Conservation (phyloP, 1,140 invertebrate genomes). For the Antheraea pernyi region DNA sequence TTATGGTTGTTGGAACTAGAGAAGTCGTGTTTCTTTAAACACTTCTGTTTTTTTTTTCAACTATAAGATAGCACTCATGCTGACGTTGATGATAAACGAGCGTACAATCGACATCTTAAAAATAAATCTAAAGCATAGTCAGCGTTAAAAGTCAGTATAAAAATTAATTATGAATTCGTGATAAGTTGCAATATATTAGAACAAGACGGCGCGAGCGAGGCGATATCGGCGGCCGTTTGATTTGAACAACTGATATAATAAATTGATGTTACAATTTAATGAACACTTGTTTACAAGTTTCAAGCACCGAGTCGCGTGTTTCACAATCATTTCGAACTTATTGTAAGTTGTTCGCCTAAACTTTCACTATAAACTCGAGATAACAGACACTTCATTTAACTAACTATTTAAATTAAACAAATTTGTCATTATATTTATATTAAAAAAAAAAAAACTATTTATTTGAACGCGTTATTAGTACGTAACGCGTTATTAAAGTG, state of each 20-base stretch:
- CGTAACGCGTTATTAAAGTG: no score
- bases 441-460: no score
- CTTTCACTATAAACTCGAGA: background rate
- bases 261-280: background rate
- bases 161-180: background rate
- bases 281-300: slow-evolving; percentile 4
- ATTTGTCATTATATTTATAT: no score
- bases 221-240: background rate
- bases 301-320: background rate
- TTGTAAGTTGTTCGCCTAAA: background rate
- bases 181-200: background rate
- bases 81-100: no score
- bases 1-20: no score
- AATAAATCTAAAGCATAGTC: no score
- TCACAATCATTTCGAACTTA: background rate
- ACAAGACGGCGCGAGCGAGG: background rate
- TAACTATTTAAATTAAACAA: no score
- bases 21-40: no score
- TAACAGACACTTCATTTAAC: background rate
- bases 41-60: no score
- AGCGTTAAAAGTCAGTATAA: background rate
- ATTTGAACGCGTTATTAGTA: no score
- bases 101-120: no score
- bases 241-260: background rate
- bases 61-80: no score